Conservation (phyloP, 2,797 vertebrate genomes). For the Lacerta viridis region DNA sequence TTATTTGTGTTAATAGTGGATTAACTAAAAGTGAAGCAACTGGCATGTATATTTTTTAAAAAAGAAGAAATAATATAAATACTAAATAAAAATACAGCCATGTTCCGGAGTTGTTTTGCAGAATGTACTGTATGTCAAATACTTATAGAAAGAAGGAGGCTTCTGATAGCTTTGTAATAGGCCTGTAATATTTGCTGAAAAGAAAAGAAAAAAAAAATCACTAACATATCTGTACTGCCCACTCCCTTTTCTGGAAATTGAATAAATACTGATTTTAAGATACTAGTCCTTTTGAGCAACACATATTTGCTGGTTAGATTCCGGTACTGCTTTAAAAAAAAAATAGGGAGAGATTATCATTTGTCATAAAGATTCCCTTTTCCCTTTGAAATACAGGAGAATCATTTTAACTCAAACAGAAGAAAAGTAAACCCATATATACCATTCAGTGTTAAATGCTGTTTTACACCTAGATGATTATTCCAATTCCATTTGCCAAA, state of each 20-base stretch:
- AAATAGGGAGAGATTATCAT: background rate
- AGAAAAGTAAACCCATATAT: too few species aligned
- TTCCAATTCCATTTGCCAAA: too few species aligned
- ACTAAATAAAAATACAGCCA: background rate
- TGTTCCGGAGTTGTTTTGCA: background rate
- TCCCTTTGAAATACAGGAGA: background rate
- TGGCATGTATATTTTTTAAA: conserved; percentile 13
- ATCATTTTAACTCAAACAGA: too few species aligned
- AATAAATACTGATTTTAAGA: background rate
- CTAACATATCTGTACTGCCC: background rate
- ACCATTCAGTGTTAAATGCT: too few species aligned
- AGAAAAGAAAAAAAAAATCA: conserved; percentile 62
- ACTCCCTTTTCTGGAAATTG: conserved; percentile 9
- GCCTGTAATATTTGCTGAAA: conserved; percentile 61
- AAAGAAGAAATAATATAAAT: conserved; percentile 27
- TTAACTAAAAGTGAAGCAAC: conserved; percentile 37
- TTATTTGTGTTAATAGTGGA: background rate
- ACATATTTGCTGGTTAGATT: background rate
- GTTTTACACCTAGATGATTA: too few species aligned
- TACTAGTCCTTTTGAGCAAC: background rate
- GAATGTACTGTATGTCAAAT: background rate
- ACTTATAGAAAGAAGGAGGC: background rate
- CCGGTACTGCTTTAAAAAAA: too few species aligned
- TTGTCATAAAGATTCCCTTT: background rate
- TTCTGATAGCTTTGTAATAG: conserved; percentile 61